These are phyloP conservation scores for Alectura lathami DNA, from an alignment of 2,113 vertebrate species.

Conservation along the genomic window DNA sequence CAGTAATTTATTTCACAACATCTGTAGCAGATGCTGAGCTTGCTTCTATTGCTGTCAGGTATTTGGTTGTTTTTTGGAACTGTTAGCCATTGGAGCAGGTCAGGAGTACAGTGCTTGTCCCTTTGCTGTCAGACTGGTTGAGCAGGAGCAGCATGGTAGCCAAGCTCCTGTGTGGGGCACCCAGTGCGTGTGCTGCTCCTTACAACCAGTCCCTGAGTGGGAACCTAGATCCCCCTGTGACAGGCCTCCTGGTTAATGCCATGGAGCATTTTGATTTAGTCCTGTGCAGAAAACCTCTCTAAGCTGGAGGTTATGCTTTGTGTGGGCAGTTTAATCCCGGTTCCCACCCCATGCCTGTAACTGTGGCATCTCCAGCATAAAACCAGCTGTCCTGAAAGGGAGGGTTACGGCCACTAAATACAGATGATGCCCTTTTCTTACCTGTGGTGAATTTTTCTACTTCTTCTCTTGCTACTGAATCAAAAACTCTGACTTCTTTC, in stretches of 20 bases:
- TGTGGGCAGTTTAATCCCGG: not conserved
- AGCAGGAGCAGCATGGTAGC: not conserved
- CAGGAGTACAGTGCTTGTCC: not conserved
- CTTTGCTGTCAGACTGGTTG: not conserved
- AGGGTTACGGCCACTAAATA: not conserved
- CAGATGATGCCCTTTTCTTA: not conserved
- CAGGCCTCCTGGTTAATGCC: not conserved
- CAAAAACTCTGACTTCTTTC: constrained; percentile 59
- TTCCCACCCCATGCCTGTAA: not conserved
- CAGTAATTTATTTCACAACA: not conserved
- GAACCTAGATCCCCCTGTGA: not conserved
- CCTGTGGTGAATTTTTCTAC: constrained; percentile 28
- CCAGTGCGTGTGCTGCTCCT: fast-evolving
- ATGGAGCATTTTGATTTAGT: not conserved
- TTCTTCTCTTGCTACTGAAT: constrained; percentile 25
- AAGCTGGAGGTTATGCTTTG: not conserved
- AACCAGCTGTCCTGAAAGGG: not conserved
- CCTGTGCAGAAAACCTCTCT: not conserved
- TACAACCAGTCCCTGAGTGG: not conserved
- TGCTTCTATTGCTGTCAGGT: not conserved
- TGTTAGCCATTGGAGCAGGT: not conserved
- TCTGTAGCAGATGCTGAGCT: not conserved
- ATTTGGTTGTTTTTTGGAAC: not conserved
- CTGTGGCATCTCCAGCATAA: not conserved
- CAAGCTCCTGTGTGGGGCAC: not conserved